phyloP scores from a whole-genome alignment of 1,140 invertebrate species.

The Hypsibius dujardini region DNA sequence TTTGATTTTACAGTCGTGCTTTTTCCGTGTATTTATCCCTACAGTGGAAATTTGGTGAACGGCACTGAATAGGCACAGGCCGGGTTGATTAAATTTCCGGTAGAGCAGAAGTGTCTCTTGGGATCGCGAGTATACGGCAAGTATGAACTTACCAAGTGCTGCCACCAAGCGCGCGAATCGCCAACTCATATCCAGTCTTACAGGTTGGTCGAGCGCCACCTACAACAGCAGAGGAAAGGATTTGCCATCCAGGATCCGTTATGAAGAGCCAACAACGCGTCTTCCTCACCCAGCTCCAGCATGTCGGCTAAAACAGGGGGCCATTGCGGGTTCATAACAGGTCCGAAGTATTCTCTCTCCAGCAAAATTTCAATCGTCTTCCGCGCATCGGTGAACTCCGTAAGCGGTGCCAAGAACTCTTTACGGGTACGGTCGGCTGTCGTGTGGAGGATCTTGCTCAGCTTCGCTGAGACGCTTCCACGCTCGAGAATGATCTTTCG shows the following conservation, averaged over 20 bases:
- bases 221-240: conserved; percentile 26
- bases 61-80: too few relatives aligned
- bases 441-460: neutral
- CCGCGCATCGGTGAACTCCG: conserved; percentile 55
- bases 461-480: conserved; percentile 35
- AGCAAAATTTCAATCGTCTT: conserved; percentile 52
- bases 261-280: too few relatives aligned
- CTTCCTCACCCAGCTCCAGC: conserved; percentile 36
- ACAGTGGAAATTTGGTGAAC: too few relatives aligned
- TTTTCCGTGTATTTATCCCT: too few relatives aligned
- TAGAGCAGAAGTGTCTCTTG: conserved; percentile 12
- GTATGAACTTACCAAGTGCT: conserved; percentile 42
- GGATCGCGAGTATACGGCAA: conserved; percentile 14
- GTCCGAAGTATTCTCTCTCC: conserved; percentile 57
- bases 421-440: conserved; percentile 33
- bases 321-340: conserved; percentile 39
- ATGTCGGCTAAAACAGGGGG: conserved; percentile 50
- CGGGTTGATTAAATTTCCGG: too few relatives aligned
- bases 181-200: conserved; percentile 48
- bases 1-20: too few relatives aligned
- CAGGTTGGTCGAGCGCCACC: conserved; percentile 56
- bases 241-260: too few relatives aligned
- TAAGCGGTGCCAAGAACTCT: conserved; percentile 46
- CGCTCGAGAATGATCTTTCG: conserved; percentile 54
- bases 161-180: conserved; percentile 60